Base-by-base conservation (phyloP, 2,888 invertebrate genomes). In the Melolontha melolontha region DNA sequence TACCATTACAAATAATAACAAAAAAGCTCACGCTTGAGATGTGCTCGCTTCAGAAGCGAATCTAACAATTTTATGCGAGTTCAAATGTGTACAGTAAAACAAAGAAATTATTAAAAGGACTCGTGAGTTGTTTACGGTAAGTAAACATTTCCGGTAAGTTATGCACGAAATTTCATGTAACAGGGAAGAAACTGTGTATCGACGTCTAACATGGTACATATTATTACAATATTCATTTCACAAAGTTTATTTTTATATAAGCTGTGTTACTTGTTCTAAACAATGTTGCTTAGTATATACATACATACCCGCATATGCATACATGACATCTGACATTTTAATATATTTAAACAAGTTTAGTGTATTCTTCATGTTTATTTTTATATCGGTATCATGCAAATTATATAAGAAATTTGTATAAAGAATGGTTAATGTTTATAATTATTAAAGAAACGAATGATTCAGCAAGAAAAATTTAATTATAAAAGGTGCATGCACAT, bases 101-200 rank as follows among this genome's bases (percentile, higher is more conserved):
- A 62, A 62, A 62, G 59, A 62, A 62, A 62, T 62, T 62, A 62
- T 62, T 62, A 47, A 47, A 47, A 47, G 29, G 47, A 16, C 27
- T 11, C 34, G 16, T 34, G 47, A 49, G 16, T 47, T 39, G 17
- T 8, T 16, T 5, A 34, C 47, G 1, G 49, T 47, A 62, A 22
- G 22, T 2, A 22, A 47, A 62, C 16, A 16, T 34, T 62, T 62
- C 59, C 59, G 59, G 49, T n/a, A 62, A 62, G 39, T 29, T 11
- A 49, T 7, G 47, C 34, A 62, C 59, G 59, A 34, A 47, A 34
- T 47, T 47, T 47, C 59, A 34, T 62, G n/a, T 16, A 62, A 10
- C 59, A 34, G 47, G 10, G 17, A 47, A 16, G 29, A 17, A 62
- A 8, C 27, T 47, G 16, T 29, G 47, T 27, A 34, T 44, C 44